These are phyloP conservation scores for Ascaphus truei DNA, from an alignment of 2,113 vertebrate species.

Conservation along the genomic window DNA sequence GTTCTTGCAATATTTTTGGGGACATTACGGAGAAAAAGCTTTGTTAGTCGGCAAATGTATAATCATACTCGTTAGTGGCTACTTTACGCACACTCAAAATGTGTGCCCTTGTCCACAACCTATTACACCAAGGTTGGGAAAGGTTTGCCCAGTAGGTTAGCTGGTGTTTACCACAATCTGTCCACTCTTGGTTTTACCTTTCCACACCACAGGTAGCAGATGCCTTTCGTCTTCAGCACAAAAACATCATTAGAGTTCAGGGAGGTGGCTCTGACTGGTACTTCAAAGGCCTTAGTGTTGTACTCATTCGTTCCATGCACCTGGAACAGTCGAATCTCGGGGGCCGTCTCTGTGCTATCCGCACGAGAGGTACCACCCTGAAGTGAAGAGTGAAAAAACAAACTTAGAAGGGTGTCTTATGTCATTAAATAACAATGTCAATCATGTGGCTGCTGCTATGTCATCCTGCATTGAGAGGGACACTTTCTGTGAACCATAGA, in stretches of 20 bases:
- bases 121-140: no score
- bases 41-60: no score
- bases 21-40: no score
- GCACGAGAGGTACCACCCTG: slow-evolving; percentile 70
- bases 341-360: not conserved
- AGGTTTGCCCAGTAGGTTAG: not conserved
- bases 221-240: slow-evolving; percentile 69
- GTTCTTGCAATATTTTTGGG: no score
- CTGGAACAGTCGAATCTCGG: slow-evolving; percentile 70
- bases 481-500: no score
- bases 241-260: slow-evolving; percentile 88
- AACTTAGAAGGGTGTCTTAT: not conserved
- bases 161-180: fast-evolving
- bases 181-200: slow-evolving; percentile 60
- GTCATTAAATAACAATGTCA: no score
- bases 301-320: slow-evolving; percentile 66
- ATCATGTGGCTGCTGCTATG: no score
- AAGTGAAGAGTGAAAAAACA: slow-evolving; percentile 27
- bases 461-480: no score
- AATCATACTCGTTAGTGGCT: no score
- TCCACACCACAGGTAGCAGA: slow-evolving; percentile 83
- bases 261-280: slow-evolving; percentile 54
- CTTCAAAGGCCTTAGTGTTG: slow-evolving; percentile 79
- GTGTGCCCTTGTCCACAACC: no score
- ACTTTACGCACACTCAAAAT: no score